Percentiles rank a stretch among this genome's conserved stretches.
Evolutionary conservation across 2,113 vertebrate species (phyloP).

Genomic region (Zootoca vivipara): DNA sequence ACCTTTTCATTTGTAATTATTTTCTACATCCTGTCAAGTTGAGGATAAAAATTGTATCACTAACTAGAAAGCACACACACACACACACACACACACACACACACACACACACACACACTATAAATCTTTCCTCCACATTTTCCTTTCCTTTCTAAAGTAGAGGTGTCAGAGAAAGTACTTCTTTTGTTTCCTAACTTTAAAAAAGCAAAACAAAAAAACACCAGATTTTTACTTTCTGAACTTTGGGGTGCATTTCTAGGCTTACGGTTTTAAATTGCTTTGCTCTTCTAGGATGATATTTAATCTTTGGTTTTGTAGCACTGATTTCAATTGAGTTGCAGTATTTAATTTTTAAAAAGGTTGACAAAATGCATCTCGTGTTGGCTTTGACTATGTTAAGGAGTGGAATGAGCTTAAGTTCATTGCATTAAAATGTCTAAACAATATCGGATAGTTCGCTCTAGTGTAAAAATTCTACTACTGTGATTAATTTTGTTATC

Average conservation of each 20-base stretch:
- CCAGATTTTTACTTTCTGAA: not conserved
- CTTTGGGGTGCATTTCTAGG: fast-evolving
- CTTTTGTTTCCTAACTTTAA: not conserved
- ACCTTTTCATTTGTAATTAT: constrained; percentile 91
- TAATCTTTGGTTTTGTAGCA: not conserved
- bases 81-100: not conserved
- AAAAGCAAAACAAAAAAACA: constrained; percentile 30
- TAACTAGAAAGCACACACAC: constrained; percentile 33
- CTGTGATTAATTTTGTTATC: not conserved
- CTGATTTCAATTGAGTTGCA: not conserved
- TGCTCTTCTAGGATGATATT: not conserved
- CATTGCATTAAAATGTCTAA: not conserved
- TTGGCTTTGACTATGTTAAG: not conserved
- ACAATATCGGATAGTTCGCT: not conserved
- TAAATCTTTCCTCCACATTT: not conserved
- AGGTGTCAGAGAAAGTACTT: constrained; percentile 1
- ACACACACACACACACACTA: not conserved
- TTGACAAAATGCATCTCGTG: constrained; percentile 8
- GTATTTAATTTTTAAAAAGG: constrained; percentile 1
- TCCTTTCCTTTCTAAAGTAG: not conserved
- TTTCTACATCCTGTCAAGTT: constrained; percentile 78
- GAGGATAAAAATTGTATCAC: constrained; percentile 68
- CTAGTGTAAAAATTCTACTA: not conserved
- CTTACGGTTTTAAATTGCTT: not conserved
- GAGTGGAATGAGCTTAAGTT: not conserved